These are phyloP conservation scores for Malacoraja senta DNA, from an alignment of 2,797 vertebrate species.

Conservation along the genomic window DNA sequence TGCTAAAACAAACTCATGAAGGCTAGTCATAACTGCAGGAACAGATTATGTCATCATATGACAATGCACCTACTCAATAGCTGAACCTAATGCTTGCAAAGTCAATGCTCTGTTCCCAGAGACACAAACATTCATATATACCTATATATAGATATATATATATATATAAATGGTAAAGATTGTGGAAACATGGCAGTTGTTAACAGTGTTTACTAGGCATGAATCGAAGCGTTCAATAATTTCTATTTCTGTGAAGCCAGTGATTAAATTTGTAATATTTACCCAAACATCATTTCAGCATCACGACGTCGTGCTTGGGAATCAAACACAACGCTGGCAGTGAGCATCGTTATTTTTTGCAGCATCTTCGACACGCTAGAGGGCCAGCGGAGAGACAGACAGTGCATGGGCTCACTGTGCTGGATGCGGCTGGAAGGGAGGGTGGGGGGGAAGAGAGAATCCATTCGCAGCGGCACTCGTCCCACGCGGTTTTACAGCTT, in stretches of 20 bases:
- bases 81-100: conserved; percentile 61
- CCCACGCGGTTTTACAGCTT: neutral
- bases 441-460: neutral
- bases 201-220: conserved; percentile 54
- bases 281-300: conserved; percentile 59
- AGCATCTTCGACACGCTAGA: conserved; percentile 43
- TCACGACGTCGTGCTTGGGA: conserved; percentile 62
- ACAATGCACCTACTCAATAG: conserved; percentile 45
- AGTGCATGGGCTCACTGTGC: neutral
- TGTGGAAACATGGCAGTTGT: conserved; percentile 61
- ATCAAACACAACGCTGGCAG: conserved; percentile 53
- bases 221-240: conserved; percentile 52
- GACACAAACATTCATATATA: conserved; percentile 44
- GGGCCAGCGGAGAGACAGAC: neutral
- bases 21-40: conserved; percentile 50
- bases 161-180: conserved; percentile 22
- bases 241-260: conserved; percentile 42
- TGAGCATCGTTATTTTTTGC: conserved; percentile 51
- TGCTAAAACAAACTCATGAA: conserved; percentile 61
- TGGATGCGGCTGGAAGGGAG: no score
- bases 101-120: conserved; percentile 71
- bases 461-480: neutral
- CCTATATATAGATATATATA: conserved; percentile 7
- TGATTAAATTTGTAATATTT: conserved; percentile 46
- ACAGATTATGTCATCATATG: conserved; percentile 37